Conservation (phyloP, 2,797 vertebrate species). For the Leucoraja ocellata region DNA sequence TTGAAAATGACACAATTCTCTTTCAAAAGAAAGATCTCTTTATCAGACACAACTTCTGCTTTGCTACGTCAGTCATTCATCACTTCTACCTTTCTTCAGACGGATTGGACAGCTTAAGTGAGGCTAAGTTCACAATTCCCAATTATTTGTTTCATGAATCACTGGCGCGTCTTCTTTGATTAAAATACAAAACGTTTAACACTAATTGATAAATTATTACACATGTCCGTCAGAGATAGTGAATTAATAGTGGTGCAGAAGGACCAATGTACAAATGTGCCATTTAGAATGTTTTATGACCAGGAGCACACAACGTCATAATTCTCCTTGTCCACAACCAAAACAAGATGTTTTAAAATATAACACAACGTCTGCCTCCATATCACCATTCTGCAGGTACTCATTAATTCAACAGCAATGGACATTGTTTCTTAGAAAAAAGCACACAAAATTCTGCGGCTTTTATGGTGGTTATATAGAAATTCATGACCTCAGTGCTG, state of each 20-base stretch:
- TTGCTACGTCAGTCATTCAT: neutral
- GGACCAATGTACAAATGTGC: neutral
- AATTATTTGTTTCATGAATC: conserved; percentile 23
- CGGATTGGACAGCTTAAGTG: neutral
- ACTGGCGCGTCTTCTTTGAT: neutral
- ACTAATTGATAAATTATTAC: conserved; percentile 12
- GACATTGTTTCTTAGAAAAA: conserved; percentile 6
- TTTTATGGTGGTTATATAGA: neutral
- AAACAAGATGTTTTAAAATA: neutral
- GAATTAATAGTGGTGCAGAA: neutral
- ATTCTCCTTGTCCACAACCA: neutral
- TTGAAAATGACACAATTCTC: neutral
- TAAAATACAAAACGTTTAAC: neutral
- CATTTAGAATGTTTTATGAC: neutral
- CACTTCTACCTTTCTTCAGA: neutral
- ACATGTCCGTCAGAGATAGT: conserved; percentile 23
- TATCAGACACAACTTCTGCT: conserved; percentile 28
- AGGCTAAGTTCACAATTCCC: neutral
- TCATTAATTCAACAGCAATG: conserved; percentile 6
- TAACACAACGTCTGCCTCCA: neutral
- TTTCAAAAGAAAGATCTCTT: neutral
- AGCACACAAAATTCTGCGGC: neutral
- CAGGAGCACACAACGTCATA: neutral
- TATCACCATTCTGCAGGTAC: neutral
- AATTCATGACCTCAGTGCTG: neutral